Base-by-base conservation (phyloP, 2,888 invertebrate species). In the Drosophila birchii region DNA sequence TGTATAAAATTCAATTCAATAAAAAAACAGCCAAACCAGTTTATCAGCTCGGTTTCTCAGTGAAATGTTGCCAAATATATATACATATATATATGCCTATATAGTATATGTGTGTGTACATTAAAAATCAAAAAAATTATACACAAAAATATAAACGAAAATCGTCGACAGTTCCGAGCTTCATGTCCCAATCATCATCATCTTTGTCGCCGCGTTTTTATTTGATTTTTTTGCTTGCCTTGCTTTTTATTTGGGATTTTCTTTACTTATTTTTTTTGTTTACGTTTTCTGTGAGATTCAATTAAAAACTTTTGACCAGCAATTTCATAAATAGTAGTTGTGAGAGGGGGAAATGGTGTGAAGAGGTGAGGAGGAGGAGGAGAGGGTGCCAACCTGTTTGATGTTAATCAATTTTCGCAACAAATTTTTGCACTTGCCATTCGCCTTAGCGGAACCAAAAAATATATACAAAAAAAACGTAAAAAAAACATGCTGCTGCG, bases 401-500 rank as follows among this genome's bases (percentile, higher is more conserved):
- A 77, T 78, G 84, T 83, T 88, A 83, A 81, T 86, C 81, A 86
- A 86, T 84, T 84, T 86, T 86, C 87, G 84, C 84, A 84, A 84
- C 78, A 75, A 72, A 84, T 84, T 81, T 84, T 86, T 84, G 84
- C 86, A 84, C 84, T 84, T 86, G 87, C 84, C 84, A 79, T 77
- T 84, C 79, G 64, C 41, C 57, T 60, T 39, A 49, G 53, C 68
- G 69, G 55, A 59, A 60, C 45, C 57, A 57, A 68, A 51, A 79
- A 54, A 38, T 47, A 26, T 26, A 12, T 5, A 45, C 9, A 45
- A 55, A 49, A 47, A 20, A 49, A 49, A 49, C 49, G n/a, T 29
- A 47, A 41, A n/a, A n/a, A 59, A 71, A 61, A 53, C 41, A 29
- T 39, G 56, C 39, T 39, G 56, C 39, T 67, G 76, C 73, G 60